These are phyloP conservation scores for Dioctria linearis DNA, from an alignment of 2,888 invertebrate species.

Conservation along the genomic window DNA sequence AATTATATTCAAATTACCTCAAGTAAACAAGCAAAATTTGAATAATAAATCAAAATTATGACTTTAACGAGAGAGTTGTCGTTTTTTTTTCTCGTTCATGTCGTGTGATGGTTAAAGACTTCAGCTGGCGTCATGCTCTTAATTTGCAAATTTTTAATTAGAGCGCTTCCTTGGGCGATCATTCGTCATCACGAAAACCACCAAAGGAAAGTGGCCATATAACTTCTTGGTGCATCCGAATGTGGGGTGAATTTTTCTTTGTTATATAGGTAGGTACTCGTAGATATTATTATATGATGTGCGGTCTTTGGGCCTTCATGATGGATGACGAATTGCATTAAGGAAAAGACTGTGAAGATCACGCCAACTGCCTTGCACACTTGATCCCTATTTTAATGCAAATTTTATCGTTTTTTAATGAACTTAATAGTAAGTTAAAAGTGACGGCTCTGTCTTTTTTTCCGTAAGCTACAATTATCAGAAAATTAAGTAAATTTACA, in stretches of 20 bases:
- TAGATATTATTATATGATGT: background rate
- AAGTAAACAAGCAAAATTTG: slow-evolving; percentile 42
- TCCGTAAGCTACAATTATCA: slow-evolving; percentile 17
- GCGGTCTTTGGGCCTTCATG: background rate
- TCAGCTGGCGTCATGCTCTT: slow-evolving; percentile 42
- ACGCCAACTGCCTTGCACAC: slow-evolving; percentile 19
- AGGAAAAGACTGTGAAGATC: background rate
- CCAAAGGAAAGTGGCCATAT: background rate
- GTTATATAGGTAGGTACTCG: too few species aligned
- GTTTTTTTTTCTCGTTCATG: slow-evolving; percentile 1
- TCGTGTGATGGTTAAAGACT: slow-evolving; percentile 21
- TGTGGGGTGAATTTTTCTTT: too few species aligned
- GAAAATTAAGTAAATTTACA: slow-evolving; percentile 22
- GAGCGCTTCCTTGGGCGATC: slow-evolving; percentile 32
- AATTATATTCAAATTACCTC: slow-evolving; percentile 48
- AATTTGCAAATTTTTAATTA: slow-evolving; percentile 44
- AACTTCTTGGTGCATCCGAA: background rate
- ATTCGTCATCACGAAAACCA: slow-evolving; percentile 38
- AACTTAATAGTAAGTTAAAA: slow-evolving; percentile 17
- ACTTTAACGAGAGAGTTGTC: slow-evolving; percentile 14
- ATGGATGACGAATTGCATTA: background rate
- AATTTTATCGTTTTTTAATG: slow-evolving; percentile 50
- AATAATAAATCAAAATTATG: slow-evolving; percentile 43
- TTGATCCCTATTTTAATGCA: slow-evolving; percentile 31
- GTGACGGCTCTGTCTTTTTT: slow-evolving; percentile 23